Base-by-base conservation (phyloP, 2,888 invertebrate species). In the Mimachlamys varia region DNA sequence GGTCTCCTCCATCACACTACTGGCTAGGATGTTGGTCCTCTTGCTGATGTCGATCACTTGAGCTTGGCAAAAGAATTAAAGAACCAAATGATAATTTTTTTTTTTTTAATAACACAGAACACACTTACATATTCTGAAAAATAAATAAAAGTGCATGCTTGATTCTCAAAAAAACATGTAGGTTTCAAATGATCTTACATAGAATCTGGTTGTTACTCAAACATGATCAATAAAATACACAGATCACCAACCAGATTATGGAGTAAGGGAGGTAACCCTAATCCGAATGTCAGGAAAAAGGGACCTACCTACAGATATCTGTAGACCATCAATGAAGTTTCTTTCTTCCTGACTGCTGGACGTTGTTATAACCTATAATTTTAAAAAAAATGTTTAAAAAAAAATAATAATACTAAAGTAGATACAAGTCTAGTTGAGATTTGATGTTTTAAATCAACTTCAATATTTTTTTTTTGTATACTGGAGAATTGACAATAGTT, bases 1-100 rank as follows among this genome's bases (percentile, higher is more conserved):
- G 0, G 97, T 97, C 94, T 97, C 97, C 90, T 97, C 97, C 96
- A 97, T 96, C 15, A 96, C 95, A 90, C 94, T 94, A 90, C 95
- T 96, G 62, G 96, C 95, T 55, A 97, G 92, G 10, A 95, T 95
- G 89, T 95, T 95, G 89, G 94, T 95, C 89, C 96, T 95, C 62
- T 95, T 95, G 38, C 94, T 94, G 90, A 96, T 93, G 90, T 97
- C 97, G 89, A 97, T 95, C 22, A 97, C 94, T 91, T 97, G 96
- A 88, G 96, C 97, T 97, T 58, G 19, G 19, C 7, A 58, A 93
- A 93, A 33, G 15, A 88, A n/a, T 58, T 2, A 53, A 10, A 53
- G 53, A 53, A 53, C 13, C 5, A 53, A 53, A 1, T 53, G 53
- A 53, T 17, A 53, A 44, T 5, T 44, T 44, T 3, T 7, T 44